phyloP scores from a whole-genome alignment of 2,888 invertebrate genomes.

The Brenthis ino region DNA sequence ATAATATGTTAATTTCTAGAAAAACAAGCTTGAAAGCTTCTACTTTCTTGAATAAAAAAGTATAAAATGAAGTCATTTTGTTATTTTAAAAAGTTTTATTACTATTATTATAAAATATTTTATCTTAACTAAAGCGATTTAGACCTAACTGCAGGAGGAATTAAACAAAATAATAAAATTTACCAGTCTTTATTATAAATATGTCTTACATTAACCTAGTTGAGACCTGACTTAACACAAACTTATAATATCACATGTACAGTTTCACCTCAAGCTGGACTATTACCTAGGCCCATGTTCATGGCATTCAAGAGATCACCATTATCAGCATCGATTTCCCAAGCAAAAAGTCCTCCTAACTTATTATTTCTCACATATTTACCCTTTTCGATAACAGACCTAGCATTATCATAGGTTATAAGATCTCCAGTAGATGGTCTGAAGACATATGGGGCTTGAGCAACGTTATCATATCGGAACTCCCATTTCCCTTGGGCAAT shows the following conservation, averaged over 20 bases:
- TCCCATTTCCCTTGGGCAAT: conserved; percentile 73
- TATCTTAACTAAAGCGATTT: neutral
- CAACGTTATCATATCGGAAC: conserved; percentile 71
- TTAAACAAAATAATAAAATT: conserved; percentile 29
- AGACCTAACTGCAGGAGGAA: conserved; percentile 2
- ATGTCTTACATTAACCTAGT: conserved; percentile 46
- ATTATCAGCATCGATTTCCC: conserved; percentile 78
- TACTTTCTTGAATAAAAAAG: no score
- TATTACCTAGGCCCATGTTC: conserved; percentile 76
- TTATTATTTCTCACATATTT: conserved; percentile 77
- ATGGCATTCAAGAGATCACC: conserved; percentile 75
- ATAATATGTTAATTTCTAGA: no score
- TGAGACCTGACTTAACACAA: conserved; percentile 52
- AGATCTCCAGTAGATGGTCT: conserved; percentile 69
- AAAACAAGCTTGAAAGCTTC: no score
- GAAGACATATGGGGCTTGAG: conserved; percentile 77
- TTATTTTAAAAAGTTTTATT: neutral
- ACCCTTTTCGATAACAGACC: conserved; percentile 74
- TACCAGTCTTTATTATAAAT: conserved; percentile 44
- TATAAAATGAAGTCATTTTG: no score
- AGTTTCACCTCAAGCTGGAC: conserved; percentile 45
- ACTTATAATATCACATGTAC: conserved; percentile 48
- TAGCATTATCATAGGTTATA: conserved; percentile 72
- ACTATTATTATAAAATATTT: neutral
- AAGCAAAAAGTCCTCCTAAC: conserved; percentile 72